Evolutionary conservation across 2,888 invertebrate species (phyloP).

Genomic region (Cephus pulcher): DNA sequence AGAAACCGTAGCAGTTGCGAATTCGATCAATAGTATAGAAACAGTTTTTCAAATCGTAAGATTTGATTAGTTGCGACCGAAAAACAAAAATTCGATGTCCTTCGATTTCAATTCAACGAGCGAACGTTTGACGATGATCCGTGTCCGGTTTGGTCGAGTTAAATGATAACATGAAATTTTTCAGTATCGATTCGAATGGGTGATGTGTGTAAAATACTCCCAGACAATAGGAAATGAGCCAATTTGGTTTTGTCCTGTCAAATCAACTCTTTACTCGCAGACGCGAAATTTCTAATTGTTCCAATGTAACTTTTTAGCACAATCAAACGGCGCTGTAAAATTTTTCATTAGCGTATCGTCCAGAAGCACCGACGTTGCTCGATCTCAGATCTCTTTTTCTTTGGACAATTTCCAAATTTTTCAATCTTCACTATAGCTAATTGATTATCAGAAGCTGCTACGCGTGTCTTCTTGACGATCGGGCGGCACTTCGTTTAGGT

Average conservation of each 20-base stretch:
- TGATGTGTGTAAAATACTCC: not conserved
- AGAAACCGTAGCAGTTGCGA: not conserved
- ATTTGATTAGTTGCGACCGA: not conserved
- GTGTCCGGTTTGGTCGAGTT: not conserved
- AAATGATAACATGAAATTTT: not conserved
- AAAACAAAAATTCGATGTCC: not conserved
- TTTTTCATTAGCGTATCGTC: not conserved
- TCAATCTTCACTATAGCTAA: not conserved
- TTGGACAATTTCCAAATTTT: not conserved
- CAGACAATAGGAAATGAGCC: not conserved
- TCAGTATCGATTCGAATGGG: not conserved
- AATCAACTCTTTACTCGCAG: not conserved
- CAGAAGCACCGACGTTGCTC: not conserved
- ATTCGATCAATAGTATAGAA: not conserved
- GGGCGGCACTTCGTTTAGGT: not conserved
- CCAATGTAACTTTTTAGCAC: constrained; percentile 20
- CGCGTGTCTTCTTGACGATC: not conserved
- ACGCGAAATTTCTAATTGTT: constrained; percentile 16
- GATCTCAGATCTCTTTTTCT: not conserved
- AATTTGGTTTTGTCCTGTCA: too few relatives aligned
- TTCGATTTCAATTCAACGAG: not conserved
- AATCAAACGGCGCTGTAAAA: constrained; percentile 19
- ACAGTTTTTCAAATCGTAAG: not conserved
- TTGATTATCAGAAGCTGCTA: not conserved
- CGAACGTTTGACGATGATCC: not conserved